These are phyloP conservation scores for Bombus turneri DNA, from an alignment of 1,140 invertebrate genomes.

Conservation along the genomic window DNA sequence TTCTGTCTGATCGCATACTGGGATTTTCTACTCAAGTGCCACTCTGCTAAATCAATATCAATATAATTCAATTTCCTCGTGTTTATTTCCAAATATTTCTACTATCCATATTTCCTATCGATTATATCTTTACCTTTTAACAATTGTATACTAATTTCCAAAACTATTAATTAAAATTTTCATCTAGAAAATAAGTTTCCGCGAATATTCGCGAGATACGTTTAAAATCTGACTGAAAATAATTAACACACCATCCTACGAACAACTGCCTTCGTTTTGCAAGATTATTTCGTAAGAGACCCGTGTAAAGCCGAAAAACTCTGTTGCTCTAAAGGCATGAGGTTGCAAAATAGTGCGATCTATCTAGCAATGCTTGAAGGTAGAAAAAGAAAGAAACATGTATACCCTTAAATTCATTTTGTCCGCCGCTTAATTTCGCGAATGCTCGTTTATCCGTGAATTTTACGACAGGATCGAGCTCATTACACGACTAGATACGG, in stretches of 20 bases:
- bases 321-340: not conserved
- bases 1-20: not conserved
- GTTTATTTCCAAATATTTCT: not conserved
- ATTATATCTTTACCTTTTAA: not conserved
- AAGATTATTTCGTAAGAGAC: not conserved
- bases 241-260: not conserved
- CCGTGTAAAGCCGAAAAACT: not conserved
- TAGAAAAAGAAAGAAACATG: not conserved
- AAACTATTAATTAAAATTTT: not conserved
- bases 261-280: not conserved
- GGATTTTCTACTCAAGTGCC: not conserved
- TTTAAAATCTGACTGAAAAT: no score
- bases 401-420: not conserved
- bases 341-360: not conserved
- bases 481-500: not conserved
- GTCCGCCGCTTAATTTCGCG: not conserved
- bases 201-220: no score
- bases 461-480: conserved; percentile 22
- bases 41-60: no score
- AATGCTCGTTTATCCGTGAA: conserved; percentile 6
- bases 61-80: not conserved
- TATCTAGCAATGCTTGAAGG: not conserved
- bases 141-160: not conserved
- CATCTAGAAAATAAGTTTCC: not conserved
- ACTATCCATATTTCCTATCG: not conserved